Conservation (phyloP, 2,113 vertebrate genomes). For the Meleagris gallopavo region DNA sequence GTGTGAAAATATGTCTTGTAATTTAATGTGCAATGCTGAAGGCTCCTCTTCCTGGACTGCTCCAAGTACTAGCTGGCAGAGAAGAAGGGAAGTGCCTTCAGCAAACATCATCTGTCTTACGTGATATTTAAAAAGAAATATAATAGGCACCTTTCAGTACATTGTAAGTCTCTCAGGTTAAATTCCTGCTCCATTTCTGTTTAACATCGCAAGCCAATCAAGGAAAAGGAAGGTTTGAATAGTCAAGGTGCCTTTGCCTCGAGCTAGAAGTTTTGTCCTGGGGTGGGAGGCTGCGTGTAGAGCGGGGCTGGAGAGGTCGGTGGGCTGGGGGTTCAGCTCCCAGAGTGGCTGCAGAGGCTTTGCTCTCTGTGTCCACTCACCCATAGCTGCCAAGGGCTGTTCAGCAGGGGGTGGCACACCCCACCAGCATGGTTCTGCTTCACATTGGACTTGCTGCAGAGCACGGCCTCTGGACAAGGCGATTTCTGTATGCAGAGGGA, state of each 20-base stretch:
- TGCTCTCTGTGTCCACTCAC: background rate
- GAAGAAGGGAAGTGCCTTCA: background rate
- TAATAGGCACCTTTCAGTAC: background rate
- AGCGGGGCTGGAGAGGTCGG: background rate
- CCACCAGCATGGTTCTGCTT: background rate
- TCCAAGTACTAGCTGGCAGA: slow-evolving; percentile 11
- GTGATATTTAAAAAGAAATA: background rate
- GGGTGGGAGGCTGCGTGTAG: background rate
- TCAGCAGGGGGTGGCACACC: background rate
- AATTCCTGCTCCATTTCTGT: background rate
- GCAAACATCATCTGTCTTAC: background rate
- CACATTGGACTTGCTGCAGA: background rate
- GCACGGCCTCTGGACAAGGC: background rate
- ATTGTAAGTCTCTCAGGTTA: background rate
- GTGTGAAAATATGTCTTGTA: slow-evolving; percentile 3
- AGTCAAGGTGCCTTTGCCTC: background rate
- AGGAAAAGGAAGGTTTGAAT: background rate
- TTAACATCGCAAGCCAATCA: background rate
- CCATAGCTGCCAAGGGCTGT: background rate
- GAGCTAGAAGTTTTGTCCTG: background rate
- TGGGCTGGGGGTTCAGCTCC: background rate
- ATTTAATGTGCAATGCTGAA: background rate
- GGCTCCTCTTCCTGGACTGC: background rate
- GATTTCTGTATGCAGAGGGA: background rate
- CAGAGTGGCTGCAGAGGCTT: background rate